Evolutionary conservation across 2,797 vertebrate genomes (phyloP), one percentile per base, ranked within the genome.

Genomic region (Sebastes baramenuke): DNA sequence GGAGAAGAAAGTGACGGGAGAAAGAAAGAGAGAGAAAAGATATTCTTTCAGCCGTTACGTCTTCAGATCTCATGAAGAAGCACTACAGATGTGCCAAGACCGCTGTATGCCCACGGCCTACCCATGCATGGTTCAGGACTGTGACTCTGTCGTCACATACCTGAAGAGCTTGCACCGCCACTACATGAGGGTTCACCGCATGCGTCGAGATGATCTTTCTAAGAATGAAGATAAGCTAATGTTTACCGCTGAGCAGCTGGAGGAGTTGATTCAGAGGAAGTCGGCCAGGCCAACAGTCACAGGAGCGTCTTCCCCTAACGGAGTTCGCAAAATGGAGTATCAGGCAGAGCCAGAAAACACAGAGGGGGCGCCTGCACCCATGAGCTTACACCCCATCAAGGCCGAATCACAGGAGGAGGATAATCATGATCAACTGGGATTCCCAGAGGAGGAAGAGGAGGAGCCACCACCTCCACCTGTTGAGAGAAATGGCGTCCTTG

Each of bases 41-140:
- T 32, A 70, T 27, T 1, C 2, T n/a, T 65, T 20, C 10, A 72
- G n/a, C 0, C 4, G 8, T 4, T 90, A 88, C 32, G 82, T 91
- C 62, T 93, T 92, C 67, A 97, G 97, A 90, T 98, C 98, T 13
- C 97, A 95, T 11, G 97, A 98, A 82, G 98, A 99, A 93, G 99
- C 98, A 24, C 93, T 99, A 25, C 96, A 98, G 84, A 98, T 99
- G 98, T 99, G 99, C 84, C 96, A 97, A 77, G 97, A 97, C 92
- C 97, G 97, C 14, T 96, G 93, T 65, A 84, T 96, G 69, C 95
- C 95, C 24, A 96, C 94, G 0, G 96, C 97, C 58, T 99, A 97
- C 80, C 99, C 99, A 0, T 99, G 99, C 93, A 98, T 99, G 98
- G 86, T 99, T 14, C 97, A 97, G 89, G 96, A 97, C 13, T 99